Conservation (phyloP, 2,888 invertebrate species). For the Monochamus alternatus region DNA sequence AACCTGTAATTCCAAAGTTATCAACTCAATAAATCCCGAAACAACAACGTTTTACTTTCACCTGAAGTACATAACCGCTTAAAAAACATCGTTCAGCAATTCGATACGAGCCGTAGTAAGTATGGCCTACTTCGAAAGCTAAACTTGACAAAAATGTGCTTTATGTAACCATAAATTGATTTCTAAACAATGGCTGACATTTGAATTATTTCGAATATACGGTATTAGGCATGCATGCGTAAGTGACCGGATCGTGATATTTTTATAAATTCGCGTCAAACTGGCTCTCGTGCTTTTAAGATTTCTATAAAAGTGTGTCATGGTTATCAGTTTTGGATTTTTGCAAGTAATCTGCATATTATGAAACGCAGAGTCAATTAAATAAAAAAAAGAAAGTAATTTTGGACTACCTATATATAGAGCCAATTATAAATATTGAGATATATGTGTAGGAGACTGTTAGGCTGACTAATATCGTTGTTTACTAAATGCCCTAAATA, state of each 20-base stretch:
- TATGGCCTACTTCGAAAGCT: constrained; percentile 21
- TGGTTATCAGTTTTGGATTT: constrained; percentile 10
- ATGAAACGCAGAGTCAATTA: neutral
- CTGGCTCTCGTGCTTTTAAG: neutral
- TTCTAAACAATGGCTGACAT: constrained; percentile 18
- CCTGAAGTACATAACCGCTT: neutral
- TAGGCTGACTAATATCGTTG: no score
- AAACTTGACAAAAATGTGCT: constrained; percentile 29
- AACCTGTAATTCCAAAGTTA: no score
- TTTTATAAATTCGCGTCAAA: constrained; percentile 24
- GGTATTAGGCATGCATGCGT: constrained; percentile 19
- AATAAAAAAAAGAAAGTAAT: neutral
- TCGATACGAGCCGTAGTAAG: constrained; percentile 13
- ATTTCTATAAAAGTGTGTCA: constrained; percentile 14
- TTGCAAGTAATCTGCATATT: constrained; percentile 4
- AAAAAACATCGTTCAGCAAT: constrained; percentile 18
- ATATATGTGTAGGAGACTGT: no score
- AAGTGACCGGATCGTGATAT: constrained; percentile 18
- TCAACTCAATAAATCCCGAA: no score
- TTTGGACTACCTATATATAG: no score
- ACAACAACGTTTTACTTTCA: constrained; percentile 19
- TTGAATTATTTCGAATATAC: constrained; percentile 19
- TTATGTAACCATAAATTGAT: constrained; percentile 14
- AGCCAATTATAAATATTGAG: no score
- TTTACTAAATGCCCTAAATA: no score